A percentile compares a stretch with the other conserved stretches of the same genome.
Evolutionary conservation across 1,140 invertebrate species (phyloP).

Genomic region (Asobara japonica): DNA sequence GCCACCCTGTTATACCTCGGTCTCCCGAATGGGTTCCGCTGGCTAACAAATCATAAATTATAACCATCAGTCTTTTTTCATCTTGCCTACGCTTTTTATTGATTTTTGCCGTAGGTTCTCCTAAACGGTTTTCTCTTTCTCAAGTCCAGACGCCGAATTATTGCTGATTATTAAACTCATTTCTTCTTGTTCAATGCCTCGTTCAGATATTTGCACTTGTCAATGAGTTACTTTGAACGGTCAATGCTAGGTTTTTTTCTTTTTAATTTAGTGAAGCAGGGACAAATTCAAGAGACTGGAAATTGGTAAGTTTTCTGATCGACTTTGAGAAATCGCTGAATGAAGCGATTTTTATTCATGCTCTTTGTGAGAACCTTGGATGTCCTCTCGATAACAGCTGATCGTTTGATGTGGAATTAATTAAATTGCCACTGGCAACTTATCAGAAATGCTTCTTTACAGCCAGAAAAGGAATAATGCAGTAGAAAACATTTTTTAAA

Average conservation of each 20-base stretch:
- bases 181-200: background rate
- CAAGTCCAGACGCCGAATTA: background rate
- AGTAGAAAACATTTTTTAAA: too few species aligned
- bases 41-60: conserved; percentile 73
- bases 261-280: background rate
- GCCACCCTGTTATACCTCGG: conserved; percentile 69
- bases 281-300: background rate
- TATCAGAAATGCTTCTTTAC: too few species aligned
- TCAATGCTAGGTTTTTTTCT: background rate
- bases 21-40: conserved; percentile 79
- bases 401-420: background rate
- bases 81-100: background rate
- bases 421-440: too few species aligned
- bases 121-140: background rate
- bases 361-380: background rate
- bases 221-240: background rate
- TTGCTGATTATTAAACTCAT: conserved; percentile 6
- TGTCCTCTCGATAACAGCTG: background rate
- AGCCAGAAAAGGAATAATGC: too few species aligned
- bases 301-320: background rate
- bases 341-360: background rate
- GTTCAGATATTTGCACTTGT: background rate
- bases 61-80: conserved; percentile 60
- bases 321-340: background rate
- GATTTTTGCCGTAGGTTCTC: background rate